Evolutionary conservation across 2,797 vertebrate species (phyloP).

Genomic region (Ceryle rudis): DNA sequence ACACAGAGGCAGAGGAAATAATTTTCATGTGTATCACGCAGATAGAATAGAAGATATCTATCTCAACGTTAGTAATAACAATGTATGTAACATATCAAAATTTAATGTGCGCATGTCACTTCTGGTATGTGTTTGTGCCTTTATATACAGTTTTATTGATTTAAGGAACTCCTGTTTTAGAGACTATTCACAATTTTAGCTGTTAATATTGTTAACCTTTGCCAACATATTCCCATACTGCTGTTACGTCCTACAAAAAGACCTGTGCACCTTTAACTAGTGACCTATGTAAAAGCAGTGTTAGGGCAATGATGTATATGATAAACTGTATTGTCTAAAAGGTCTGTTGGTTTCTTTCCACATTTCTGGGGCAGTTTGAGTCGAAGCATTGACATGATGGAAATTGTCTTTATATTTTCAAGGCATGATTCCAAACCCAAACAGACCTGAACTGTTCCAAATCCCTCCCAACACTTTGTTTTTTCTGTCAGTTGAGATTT

Average conservation of each 20-base stretch:
- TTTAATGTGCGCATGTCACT: accelerated
- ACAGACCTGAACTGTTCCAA: background rate
- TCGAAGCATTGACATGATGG: background rate
- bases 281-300: background rate
- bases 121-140: background rate
- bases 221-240: background rate
- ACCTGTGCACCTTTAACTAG: background rate
- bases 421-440: background rate
- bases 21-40: background rate
- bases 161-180: background rate
- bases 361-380: background rate
- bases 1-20: background rate
- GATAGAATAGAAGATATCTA: background rate
- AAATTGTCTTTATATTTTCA: background rate
- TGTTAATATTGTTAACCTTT: slow-evolving; percentile 5
- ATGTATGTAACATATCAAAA: background rate
- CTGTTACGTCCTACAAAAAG: background rate
- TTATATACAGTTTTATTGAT: background rate
- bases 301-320: background rate
- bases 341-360: background rate
- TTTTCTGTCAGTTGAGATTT: background rate
- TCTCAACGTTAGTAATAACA: background rate
- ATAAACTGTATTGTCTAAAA: background rate
- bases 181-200: background rate
- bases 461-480: background rate